Evolutionary conservation across 2,888 invertebrate genomes (phyloP).

Genomic region (Siphlonurus alternatus): DNA sequence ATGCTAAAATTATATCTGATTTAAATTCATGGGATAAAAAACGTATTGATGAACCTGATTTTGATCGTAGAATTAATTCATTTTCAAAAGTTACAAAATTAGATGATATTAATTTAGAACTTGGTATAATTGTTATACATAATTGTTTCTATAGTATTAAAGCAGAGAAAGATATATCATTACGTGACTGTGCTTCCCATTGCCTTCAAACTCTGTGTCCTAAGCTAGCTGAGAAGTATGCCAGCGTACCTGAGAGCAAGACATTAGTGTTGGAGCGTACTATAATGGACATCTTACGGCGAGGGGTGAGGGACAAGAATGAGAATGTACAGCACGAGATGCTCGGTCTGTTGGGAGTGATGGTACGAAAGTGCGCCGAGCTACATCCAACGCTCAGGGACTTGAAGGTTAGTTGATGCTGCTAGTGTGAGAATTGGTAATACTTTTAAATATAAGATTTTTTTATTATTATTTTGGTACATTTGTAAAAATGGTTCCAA

Average conservation of each 20-base stretch:
- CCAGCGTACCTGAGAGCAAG: slow-evolving; percentile 34
- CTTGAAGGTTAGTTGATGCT: slow-evolving; percentile 30
- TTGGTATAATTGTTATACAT: slow-evolving; percentile 56
- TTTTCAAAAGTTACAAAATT: slow-evolving; percentile 48
- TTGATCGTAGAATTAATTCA: slow-evolving; percentile 59
- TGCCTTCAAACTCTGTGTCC: slow-evolving; percentile 54
- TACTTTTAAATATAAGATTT: too few relatives aligned
- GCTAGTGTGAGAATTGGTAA: too few relatives aligned
- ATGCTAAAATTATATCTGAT: slow-evolving; percentile 37
- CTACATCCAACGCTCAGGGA: slow-evolving; percentile 55
- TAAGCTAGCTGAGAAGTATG: slow-evolving; percentile 36
- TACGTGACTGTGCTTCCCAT: slow-evolving; percentile 59
- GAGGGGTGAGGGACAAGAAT: slow-evolving; percentile 49
- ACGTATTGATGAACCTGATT: slow-evolving; percentile 91
- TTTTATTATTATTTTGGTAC: too few relatives aligned
- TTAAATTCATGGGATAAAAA: slow-evolving; percentile 76
- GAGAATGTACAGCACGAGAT: slow-evolving; percentile 63
- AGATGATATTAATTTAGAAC: slow-evolving; percentile 34
- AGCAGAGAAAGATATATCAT: slow-evolving; percentile 62
- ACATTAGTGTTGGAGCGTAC: slow-evolving; percentile 54
- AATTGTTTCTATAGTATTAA: slow-evolving; percentile 66
- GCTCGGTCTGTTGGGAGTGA: slow-evolving; percentile 56
- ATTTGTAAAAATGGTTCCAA: too few relatives aligned
- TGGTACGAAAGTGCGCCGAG: slow-evolving; percentile 47
- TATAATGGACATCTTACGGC: slow-evolving; percentile 29